These are phyloP conservation scores for Drosophila algonquin DNA, from an alignment of 2,888 invertebrate species.

Conservation along the genomic window DNA sequence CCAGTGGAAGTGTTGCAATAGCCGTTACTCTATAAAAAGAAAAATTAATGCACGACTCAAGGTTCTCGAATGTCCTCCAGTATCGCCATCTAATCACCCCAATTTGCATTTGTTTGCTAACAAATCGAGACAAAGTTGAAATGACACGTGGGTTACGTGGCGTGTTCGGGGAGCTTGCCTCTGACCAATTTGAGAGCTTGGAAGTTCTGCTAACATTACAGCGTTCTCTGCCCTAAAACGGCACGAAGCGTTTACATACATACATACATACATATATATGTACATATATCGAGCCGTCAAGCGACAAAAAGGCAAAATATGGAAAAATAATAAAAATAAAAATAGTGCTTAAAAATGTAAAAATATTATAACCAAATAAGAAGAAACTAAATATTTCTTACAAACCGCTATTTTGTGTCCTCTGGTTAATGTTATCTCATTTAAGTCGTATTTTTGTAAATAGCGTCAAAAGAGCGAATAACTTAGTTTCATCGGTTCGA, in stretches of 20 bases:
- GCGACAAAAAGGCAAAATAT: too few relatives aligned
- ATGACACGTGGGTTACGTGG: conserved; percentile 2
- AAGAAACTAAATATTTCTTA: too few relatives aligned
- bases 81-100: conserved; percentile 57
- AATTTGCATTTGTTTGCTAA: conserved; percentile 71
- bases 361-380: too few relatives aligned
- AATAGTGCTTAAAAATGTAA: too few relatives aligned
- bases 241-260: conserved; percentile 56
- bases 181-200: conserved; percentile 16
- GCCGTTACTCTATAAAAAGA: conserved; percentile 35
- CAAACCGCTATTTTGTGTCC: too few relatives aligned
- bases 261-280: conserved; percentile 49
- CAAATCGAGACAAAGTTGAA: conserved; percentile 49
- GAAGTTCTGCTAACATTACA: conserved; percentile 29
- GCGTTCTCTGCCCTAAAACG: conserved; percentile 62
- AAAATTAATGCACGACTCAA: conserved; percentile 18
- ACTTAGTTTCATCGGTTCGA: too few relatives aligned
- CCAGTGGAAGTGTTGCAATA: not conserved
- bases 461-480: too few relatives aligned
- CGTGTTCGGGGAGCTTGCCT: conserved; percentile 18
- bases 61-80: conserved; percentile 14
- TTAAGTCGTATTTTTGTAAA: too few relatives aligned
- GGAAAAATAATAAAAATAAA: too few relatives aligned
- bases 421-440: too few relatives aligned
- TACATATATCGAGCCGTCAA: conserved; percentile 13